These are phyloP conservation scores for Clarias macrocephalus DNA, from an alignment of 2,113 vertebrate genomes.

Conservation along the genomic window DNA sequence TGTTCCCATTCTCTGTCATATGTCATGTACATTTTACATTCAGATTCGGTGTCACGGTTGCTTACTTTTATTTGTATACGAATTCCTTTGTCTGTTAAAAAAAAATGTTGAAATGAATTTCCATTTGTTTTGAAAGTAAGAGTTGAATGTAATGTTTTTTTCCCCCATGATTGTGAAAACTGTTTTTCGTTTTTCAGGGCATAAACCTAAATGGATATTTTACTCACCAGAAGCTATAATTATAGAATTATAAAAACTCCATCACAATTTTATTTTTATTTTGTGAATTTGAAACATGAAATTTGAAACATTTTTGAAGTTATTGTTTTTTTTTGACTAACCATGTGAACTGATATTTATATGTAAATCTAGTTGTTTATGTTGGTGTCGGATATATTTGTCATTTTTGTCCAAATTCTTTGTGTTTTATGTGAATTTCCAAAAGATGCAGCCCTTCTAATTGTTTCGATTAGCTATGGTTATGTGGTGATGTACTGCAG, in stretches of 20 bases:
- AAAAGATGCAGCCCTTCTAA: neutral
- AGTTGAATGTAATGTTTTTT: neutral
- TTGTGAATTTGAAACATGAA: too few relatives aligned
- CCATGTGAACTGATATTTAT: slow-evolving; percentile 11
- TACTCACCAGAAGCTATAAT: neutral
- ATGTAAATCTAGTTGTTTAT: neutral
- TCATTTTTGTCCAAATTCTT: neutral
- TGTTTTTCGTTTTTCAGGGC: neutral
- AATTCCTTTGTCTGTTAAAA: neutral
- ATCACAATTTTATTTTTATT: too few relatives aligned
- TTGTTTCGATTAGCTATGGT: neutral
- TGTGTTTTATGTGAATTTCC: neutral
- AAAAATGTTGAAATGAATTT: neutral
- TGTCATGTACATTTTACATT: neutral
- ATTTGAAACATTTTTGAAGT: neutral
- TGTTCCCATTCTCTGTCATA: neutral
- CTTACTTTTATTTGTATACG: neutral
- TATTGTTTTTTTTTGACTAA: neutral
- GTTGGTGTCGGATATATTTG: neutral
- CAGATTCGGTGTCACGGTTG: neutral
- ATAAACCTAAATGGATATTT: neutral
- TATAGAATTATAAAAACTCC: neutral
- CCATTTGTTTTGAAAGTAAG: neutral
- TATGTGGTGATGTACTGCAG: neutral
- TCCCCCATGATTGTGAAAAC: neutral